These are phyloP conservation scores for Ochropleura leucogaster DNA, from an alignment of 2,888 invertebrate species.

Conservation along the genomic window DNA sequence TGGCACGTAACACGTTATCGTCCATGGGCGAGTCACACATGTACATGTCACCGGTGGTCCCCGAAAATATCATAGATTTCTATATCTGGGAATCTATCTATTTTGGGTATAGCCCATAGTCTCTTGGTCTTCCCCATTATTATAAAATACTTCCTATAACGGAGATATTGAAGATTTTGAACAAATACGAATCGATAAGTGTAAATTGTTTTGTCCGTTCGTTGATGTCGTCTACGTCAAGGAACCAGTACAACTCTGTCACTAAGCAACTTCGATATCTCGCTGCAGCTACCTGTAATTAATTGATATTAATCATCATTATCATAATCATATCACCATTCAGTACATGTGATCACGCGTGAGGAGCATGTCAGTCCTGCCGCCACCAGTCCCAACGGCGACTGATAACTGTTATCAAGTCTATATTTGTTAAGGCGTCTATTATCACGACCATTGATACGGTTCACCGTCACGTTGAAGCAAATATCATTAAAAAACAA, in stretches of 20 bases:
- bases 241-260: background rate
- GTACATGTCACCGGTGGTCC: background rate
- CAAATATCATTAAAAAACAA: conserved; percentile 21
- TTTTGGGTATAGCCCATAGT: background rate
- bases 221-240: background rate
- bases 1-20: background rate
- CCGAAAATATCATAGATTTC: background rate
- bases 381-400: conserved; percentile 25
- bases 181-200: background rate
- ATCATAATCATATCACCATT: background rate
- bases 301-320: background rate
- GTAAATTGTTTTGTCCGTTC: background rate
- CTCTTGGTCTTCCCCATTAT: background rate
- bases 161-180: background rate
- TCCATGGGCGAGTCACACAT: background rate
- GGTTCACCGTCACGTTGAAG: background rate
- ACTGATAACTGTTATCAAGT: conserved; percentile 49
- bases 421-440: conserved; percentile 27
- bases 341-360: background rate
- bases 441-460: conserved; percentile 36
- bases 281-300: conserved; percentile 8
- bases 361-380: conserved; percentile 3
- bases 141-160: background rate
- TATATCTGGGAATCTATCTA: background rate
- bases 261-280: background rate